These are phyloP conservation scores for Orestias chungarensis DNA, from an alignment of 2,797 vertebrate genomes.

Conservation along the genomic window DNA sequence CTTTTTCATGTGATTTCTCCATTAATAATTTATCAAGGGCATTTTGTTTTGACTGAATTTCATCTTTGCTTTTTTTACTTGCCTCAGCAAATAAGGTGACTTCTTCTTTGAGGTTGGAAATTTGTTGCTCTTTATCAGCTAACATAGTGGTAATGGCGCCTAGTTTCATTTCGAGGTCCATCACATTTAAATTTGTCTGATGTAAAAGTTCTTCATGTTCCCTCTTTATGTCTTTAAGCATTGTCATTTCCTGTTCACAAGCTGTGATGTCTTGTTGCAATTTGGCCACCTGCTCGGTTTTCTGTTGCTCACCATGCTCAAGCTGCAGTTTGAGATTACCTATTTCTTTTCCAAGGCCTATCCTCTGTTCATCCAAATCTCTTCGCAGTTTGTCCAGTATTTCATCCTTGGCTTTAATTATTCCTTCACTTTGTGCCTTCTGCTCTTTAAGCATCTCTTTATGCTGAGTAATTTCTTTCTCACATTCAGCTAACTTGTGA, in stretches of 20 bases:
- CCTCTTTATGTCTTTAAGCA: slow-evolving; percentile 52
- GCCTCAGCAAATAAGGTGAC: slow-evolving; percentile 43
- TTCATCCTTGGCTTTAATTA: slow-evolving; percentile 54
- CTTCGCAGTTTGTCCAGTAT: slow-evolving; percentile 38
- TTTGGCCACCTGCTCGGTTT: slow-evolving; percentile 37
- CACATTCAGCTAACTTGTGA: slow-evolving; percentile 64
- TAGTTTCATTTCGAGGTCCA: slow-evolving; percentile 53
- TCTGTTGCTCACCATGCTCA: slow-evolving; percentile 54
- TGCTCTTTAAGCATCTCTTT: slow-evolving; percentile 68
- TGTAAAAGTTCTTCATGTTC: slow-evolving; percentile 46
- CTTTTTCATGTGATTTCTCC: slow-evolving; percentile 48
- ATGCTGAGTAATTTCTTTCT: slow-evolving; percentile 57
- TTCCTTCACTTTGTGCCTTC: slow-evolving; percentile 21
- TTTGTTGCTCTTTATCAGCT: slow-evolving; percentile 70
- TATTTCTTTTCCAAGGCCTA: slow-evolving; percentile 54
- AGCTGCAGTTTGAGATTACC: slow-evolving; percentile 53
- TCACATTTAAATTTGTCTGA: slow-evolving; percentile 66
- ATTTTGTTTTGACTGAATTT: slow-evolving; percentile 63
- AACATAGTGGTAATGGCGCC: slow-evolving; percentile 45
- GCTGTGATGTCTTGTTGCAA: slow-evolving; percentile 52
- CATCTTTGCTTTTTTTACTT: slow-evolving; percentile 38
- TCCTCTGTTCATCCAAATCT: slow-evolving; percentile 50
- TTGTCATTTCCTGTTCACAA: slow-evolving; percentile 59
- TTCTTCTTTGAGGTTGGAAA: slow-evolving; percentile 63
- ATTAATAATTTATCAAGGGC: slow-evolving; percentile 43